Evolutionary conservation across 2,113 vertebrate genomes (phyloP).

Genomic region (Oriolus oriolus): DNA sequence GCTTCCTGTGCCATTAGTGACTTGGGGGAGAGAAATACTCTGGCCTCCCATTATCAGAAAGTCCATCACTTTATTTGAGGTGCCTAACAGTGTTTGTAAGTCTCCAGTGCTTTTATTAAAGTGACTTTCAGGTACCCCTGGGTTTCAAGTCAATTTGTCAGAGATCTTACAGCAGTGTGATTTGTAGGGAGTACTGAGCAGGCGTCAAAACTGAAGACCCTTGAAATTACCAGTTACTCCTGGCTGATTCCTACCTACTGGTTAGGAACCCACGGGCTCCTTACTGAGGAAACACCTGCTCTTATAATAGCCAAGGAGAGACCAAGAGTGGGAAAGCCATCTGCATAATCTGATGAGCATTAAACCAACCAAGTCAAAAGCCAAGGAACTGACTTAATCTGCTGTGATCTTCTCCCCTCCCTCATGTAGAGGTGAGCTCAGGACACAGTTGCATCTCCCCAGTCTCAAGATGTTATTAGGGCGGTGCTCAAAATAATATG

Average conservation of each 20-base stretch:
- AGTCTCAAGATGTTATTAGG: neutral
- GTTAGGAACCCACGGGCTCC: neutral
- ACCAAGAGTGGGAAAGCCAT: constrained; percentile 3
- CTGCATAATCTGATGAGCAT: constrained; percentile 38
- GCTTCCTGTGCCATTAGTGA: neutral
- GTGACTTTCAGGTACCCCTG: neutral
- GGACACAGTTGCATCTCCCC: neutral
- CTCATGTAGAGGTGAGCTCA: neutral
- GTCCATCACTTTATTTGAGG: neutral
- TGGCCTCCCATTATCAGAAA: neutral
- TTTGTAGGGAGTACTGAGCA: neutral
- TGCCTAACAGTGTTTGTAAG: neutral
- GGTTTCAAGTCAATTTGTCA: neutral
- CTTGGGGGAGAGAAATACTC: neutral
- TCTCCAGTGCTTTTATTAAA: neutral
- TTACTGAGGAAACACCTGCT: constrained; percentile 36
- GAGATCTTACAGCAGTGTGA: neutral
- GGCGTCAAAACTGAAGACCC: neutral
- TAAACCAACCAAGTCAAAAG: constrained; percentile 41
- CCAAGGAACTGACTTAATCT: constrained; percentile 35
- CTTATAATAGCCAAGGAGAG: neutral
- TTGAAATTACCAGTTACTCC: neutral
- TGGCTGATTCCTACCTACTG: neutral
- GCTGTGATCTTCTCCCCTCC: neutral
- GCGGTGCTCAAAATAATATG: neutral